Base-by-base conservation (phyloP, 1,140 invertebrate species). In the Phocides pigmalion region DNA sequence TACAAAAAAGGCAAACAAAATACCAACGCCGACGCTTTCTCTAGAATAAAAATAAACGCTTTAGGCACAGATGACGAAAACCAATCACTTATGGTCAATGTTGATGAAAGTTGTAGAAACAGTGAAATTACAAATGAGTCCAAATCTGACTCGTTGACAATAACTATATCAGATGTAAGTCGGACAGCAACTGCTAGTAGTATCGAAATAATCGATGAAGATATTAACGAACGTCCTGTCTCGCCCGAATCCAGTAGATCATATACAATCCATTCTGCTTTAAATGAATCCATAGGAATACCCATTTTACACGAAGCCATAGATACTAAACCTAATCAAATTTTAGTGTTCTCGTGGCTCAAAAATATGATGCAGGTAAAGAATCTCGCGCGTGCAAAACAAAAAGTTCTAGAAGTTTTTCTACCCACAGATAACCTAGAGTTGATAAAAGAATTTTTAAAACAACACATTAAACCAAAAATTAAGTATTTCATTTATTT, bases 1-100 rank as follows among this genome's bases (percentile, higher is more conserved):
- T 89, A 93, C 65, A 84, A 88, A 69, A 49, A 76, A 32, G 88
- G 88, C 3, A 81, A 64, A 58, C 32, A 66, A 25, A 87, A 89
- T 54, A 62, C 54, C 2, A 81, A 83, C 39, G 86, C 80, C 0
- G 85, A 91, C 51, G 62, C 71, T 6, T 53, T 70, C n/a, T 70
- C 71, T 3, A 32, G 71, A 20, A 68, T 76, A 16, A 35, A 61
- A 42, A 16, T 59, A 49, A 71, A 66, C 17, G 46, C 49, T n/a
- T 25, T 66, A 65, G 62, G 53, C 12, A 51, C 39, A 17, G 51
- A 64, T n/a, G 35, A 47, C 44, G 11, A 19, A 20, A 22, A 47
- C 11, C 16, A 19, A 22, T 47, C 44, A 35, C 32, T 35, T 35
- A 35, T 35, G 8, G 32, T 35, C 9, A 35, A 35, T 8, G n/a